phyloP scores from a whole-genome alignment of 2,888 invertebrate species.

The Dicycla oo region DNA sequence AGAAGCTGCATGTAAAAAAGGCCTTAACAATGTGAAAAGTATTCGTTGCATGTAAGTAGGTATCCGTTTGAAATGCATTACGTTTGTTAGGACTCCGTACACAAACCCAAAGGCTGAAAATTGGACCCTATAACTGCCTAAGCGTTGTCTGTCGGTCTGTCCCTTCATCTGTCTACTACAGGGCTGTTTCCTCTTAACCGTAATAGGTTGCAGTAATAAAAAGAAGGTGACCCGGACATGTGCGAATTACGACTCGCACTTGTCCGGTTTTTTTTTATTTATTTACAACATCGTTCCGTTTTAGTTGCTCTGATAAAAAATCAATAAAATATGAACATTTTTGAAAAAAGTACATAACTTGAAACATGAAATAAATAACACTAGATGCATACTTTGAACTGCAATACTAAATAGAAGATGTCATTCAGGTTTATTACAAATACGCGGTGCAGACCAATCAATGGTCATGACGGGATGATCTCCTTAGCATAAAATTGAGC shows the following conservation, averaged over 20 bases:
- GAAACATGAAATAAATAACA: not conserved
- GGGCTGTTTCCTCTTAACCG: not conserved
- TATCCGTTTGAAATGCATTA: not conserved
- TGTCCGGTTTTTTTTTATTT: not conserved
- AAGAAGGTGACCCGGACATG: not conserved
- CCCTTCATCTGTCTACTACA: too few species aligned
- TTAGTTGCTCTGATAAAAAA: not conserved
- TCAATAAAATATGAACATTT: not conserved
- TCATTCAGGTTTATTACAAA: slow-evolving; percentile 5
- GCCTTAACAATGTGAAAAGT: not conserved
- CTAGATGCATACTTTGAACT: not conserved
- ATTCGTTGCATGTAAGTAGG: too few species aligned
- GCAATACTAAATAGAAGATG: slow-evolving; percentile 6
- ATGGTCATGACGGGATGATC: slow-evolving; percentile 15
- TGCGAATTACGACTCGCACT: not conserved
- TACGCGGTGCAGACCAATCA: not conserved
- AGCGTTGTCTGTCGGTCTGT: too few species aligned
- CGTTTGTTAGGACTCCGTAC: not conserved
- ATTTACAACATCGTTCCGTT: not conserved
- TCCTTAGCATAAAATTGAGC: slow-evolving; percentile 46
- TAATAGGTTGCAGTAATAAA: not conserved
- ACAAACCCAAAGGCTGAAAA: not conserved
- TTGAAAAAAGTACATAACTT: too few species aligned
- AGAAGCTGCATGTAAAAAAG: not conserved
- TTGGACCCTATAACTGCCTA: not conserved